A percentile compares a stretch with the other conserved stretches of the same genome.
Conservation (phyloP, 2,888 invertebrate species). For the Cyrtodaria siliqua region DNA sequence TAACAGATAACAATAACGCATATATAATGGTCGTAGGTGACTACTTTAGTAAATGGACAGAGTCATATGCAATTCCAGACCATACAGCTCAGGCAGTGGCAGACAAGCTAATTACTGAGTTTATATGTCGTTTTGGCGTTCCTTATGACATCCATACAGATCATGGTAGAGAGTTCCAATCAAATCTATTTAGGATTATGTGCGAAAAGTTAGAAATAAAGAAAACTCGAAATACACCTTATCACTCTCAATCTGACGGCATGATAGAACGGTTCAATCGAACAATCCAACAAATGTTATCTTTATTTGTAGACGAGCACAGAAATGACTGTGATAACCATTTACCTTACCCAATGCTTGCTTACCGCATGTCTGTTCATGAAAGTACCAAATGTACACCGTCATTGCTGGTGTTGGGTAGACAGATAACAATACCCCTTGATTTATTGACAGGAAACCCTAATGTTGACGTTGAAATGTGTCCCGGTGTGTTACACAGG, state of each 20-base stretch:
- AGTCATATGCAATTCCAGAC: constrained; percentile 46
- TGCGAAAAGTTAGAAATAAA: constrained; percentile 52
- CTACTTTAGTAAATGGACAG: constrained; percentile 64
- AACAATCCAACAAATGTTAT: constrained; percentile 51
- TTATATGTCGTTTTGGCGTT: constrained; percentile 47
- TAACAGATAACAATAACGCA: too few species aligned
- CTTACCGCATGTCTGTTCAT: constrained; percentile 55
- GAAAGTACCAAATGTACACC: constrained; percentile 51
- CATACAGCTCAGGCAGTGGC: constrained; percentile 58
- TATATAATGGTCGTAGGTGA: constrained; percentile 59
- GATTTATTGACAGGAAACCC: too few species aligned
- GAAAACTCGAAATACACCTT: constrained; percentile 61
- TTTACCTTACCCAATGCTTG: constrained; percentile 47
- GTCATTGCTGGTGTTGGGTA: too few species aligned
- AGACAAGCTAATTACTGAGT: constrained; percentile 56
- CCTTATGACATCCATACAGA: constrained; percentile 58
- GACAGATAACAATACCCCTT: too few species aligned
- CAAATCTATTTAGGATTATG: constrained; percentile 44
- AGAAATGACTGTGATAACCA: constrained; percentile 62
- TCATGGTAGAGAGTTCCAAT: constrained; percentile 66
- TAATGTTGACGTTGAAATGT: too few species aligned
- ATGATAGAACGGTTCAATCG: too few species aligned
- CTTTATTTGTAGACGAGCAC: constrained; percentile 33
- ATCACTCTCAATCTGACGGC: constrained; percentile 57
- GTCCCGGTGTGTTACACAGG: too few species aligned